Percentiles rank a stretch among this genome's conserved stretches.
Evolutionary conservation across 37 sponge, comb jelly and placozoan genomes (phyloP).

Genomic region (Chondrosia reniformis): DNA sequence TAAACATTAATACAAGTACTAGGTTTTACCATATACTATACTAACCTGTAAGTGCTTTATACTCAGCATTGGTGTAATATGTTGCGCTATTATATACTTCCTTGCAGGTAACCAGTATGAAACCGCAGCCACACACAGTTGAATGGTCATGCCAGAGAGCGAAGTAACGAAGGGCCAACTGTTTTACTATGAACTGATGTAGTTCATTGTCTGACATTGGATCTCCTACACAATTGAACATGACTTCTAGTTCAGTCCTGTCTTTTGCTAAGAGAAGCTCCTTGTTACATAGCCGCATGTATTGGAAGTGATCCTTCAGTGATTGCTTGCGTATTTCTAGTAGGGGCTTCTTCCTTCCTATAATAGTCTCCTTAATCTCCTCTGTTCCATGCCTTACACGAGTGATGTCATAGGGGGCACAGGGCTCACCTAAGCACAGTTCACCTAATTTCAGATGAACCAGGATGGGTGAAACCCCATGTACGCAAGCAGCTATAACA

Average conservation of each 20-base stretch:
- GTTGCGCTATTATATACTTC: neutral
- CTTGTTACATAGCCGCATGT: neutral
- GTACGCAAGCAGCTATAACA: no score
- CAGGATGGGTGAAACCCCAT: neutral
- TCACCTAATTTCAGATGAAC: no score
- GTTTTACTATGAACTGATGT: neutral
- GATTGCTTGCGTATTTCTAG: neutral
- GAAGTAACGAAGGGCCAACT: neutral
- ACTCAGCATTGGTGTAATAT: no score
- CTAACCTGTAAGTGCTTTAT: no score
- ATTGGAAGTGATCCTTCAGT: neutral
- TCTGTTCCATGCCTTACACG: constrained; percentile 1
- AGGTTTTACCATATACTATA: neutral
- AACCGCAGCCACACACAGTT: constrained; percentile 1
- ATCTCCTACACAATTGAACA: neutral
- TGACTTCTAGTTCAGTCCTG: neutral
- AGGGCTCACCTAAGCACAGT: constrained; percentile 6
- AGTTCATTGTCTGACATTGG: neutral
- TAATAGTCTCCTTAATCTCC: neutral
- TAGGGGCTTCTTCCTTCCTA: constrained; percentile 11
- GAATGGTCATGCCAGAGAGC: neutral
- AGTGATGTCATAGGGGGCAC: constrained; percentile 15
- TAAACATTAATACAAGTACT: no score
- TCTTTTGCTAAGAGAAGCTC: neutral
- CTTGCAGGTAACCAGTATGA: neutral